Evolutionary conservation across 1,140 invertebrate species (phyloP), one percentile per base, ranked within the genome.

Genomic region (Drosophila pallidifrons): DNA sequence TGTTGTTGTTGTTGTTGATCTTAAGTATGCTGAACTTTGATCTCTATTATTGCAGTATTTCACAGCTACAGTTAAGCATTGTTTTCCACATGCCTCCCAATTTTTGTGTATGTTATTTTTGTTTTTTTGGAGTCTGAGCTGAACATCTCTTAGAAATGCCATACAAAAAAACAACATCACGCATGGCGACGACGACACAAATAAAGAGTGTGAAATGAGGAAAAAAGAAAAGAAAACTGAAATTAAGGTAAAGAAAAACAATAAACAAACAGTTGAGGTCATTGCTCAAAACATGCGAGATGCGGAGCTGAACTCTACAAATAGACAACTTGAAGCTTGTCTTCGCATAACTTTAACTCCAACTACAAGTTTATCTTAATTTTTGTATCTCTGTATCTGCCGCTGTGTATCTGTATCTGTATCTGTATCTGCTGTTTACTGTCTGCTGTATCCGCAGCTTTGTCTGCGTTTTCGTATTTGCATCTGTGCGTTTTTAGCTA

Each of bases 231-330:
- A 54, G 47, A 64, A 57, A 69, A 38, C 51, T 46, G n/a, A 35
- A 47, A 67, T 46, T 16, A 49, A 52, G 20, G 54, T 57, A 20
- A 61, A 30, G 60, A 65, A 65, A 47, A 76, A 76, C 57, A 60
- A 76, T 28, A 79, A 71, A 68, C 64, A 49, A 66, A 55, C 54
- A 55, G 65, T 51, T 72, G 76, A 80, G 83, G 79, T 88, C 80
- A 77, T 88, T 79, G 68, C 71, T 83, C 69, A 79, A 25, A 71
- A 59, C 59, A 69, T 59, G 75, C 54, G 20, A 60, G 58, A 43
- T 67, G 45, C n/a, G 7, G 13, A 16, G 43, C 38, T 41, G 38
- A 41, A 11, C 7, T 41, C 49, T 70, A 64, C 59, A 63, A 71
- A 57, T 64, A 72, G 51, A 57, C 69, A 72, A 72, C 41, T n/a